phyloP scores from a whole-genome alignment of 2,888 invertebrate species.

The Coelogynopora nodosa region DNA sequence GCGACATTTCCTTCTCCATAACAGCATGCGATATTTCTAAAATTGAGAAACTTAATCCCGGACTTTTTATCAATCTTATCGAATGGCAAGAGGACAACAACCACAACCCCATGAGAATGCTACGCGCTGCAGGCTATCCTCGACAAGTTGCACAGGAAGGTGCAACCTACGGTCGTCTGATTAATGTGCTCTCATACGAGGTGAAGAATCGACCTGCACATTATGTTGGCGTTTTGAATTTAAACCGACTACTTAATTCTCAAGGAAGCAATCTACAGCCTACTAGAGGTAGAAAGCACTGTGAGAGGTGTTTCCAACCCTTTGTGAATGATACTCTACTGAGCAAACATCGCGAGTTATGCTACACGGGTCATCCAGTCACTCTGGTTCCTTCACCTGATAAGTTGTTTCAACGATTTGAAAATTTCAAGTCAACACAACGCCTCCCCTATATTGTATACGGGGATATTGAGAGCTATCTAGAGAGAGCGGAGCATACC shows the following conservation, averaged over 20 bases:
- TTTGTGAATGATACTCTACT: background rate
- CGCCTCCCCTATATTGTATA: background rate
- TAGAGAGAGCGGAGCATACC: background rate
- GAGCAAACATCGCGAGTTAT: background rate
- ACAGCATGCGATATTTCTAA: background rate
- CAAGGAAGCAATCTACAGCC: background rate
- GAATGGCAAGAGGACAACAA: background rate
- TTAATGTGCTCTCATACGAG: background rate
- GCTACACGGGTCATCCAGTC: background rate
- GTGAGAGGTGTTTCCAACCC: background rate
- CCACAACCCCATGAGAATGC: background rate
- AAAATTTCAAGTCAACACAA: background rate
- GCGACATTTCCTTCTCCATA: background rate
- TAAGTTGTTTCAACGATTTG: background rate
- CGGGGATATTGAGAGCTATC: background rate
- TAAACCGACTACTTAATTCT: background rate
- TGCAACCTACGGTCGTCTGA: background rate
- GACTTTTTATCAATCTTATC: background rate
- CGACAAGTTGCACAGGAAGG: background rate
- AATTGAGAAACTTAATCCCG: background rate
- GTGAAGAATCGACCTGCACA: background rate
- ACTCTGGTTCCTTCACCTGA: background rate
- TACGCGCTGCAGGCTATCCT: background rate
- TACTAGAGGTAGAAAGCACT: background rate
- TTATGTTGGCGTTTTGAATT: background rate